Conservation (phyloP, 2,888 invertebrate genomes). For the Dendrolimus pini region DNA sequence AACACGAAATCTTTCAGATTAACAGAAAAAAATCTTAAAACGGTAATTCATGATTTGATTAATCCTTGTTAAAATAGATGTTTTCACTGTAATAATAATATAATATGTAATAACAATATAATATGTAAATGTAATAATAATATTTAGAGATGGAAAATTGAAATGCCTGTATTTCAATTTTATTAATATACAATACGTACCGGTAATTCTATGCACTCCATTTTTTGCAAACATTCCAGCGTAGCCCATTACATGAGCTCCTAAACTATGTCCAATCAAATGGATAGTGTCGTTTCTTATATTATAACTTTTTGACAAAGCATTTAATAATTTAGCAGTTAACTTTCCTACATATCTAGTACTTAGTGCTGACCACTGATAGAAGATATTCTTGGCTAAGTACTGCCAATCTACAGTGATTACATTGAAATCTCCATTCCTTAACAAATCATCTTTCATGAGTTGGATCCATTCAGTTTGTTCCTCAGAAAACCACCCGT, state of each 20-base stretch:
- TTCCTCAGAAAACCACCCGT: slow-evolving; percentile 70
- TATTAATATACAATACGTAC: slow-evolving; percentile 29
- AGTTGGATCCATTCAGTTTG: slow-evolving; percentile 45
- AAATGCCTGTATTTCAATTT: too few relatives aligned
- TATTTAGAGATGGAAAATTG: too few relatives aligned
- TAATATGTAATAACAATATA: too few relatives aligned
- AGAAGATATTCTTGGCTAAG: slow-evolving; percentile 47
- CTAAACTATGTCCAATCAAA: slow-evolving; percentile 75
- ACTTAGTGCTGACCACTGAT: slow-evolving; percentile 56
- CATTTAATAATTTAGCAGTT: slow-evolving; percentile 40
- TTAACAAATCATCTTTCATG: slow-evolving; percentile 60
- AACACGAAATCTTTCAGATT: too few relatives aligned
- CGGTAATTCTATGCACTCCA: slow-evolving; percentile 76
- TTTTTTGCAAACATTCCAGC: slow-evolving; percentile 64
- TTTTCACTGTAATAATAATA: too few relatives aligned
- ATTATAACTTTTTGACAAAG: slow-evolving; percentile 28
- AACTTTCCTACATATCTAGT: slow-evolving; percentile 60
- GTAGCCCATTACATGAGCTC: slow-evolving; percentile 78
- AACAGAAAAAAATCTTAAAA: too few relatives aligned
- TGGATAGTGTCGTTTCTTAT: slow-evolving; percentile 38
- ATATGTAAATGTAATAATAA: too few relatives aligned
- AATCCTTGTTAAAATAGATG: too few relatives aligned
- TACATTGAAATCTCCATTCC: slow-evolving; percentile 62
- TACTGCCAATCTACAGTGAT: slow-evolving; percentile 68
- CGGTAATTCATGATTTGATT: too few relatives aligned